phyloP scores from a whole-genome alignment of 2,888 invertebrate genomes.

The Trisateles emortualis region DNA sequence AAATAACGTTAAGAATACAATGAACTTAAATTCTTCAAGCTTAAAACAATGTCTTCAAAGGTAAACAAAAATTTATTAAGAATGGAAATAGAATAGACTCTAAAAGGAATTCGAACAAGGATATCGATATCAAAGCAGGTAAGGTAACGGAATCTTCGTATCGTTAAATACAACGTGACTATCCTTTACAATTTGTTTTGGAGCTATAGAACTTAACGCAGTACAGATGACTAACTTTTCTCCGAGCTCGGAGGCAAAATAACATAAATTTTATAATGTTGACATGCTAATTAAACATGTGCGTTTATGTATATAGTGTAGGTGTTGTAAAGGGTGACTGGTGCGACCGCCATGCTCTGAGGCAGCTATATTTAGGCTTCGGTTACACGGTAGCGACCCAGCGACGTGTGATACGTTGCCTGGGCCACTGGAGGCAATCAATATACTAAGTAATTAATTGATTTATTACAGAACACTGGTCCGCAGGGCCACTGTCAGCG shows the following conservation, averaged over 20 bases:
- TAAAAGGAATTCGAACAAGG: slow-evolving; percentile 11
- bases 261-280: slow-evolving; percentile 31
- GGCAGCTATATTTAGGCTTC: slow-evolving; percentile 75
- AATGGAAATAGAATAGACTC: slow-evolving; percentile 5
- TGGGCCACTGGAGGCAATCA: slow-evolving; percentile 69
- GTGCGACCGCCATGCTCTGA: slow-evolving; percentile 51
- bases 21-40: slow-evolving; percentile 3
- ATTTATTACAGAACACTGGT: slow-evolving; percentile 67
- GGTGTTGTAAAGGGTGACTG: slow-evolving; percentile 60
- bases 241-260: slow-evolving; percentile 14
- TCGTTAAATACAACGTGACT: slow-evolving; percentile 6
- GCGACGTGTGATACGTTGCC: slow-evolving; percentile 69
- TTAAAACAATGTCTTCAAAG: background rate
- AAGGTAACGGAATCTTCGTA: slow-evolving; percentile 20
- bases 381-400: slow-evolving; percentile 60
- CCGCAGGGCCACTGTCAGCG: slow-evolving; percentile 64
- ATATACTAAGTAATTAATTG: slow-evolving; percentile 66
- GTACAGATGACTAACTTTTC: slow-evolving; percentile 21
- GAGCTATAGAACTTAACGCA: slow-evolving; percentile 15
- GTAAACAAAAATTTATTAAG: slow-evolving; percentile 15
- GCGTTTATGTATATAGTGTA: slow-evolving; percentile 24
- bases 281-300: slow-evolving; percentile 40
- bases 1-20: slow-evolving; percentile 19
- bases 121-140: slow-evolving; percentile 33
- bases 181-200: slow-evolving; percentile 18